A percentile compares a stretch with the other conserved stretches of the same genome.
phyloP scores from a whole-genome alignment of 2,113 vertebrate species.

The Anguilla rostrata region DNA sequence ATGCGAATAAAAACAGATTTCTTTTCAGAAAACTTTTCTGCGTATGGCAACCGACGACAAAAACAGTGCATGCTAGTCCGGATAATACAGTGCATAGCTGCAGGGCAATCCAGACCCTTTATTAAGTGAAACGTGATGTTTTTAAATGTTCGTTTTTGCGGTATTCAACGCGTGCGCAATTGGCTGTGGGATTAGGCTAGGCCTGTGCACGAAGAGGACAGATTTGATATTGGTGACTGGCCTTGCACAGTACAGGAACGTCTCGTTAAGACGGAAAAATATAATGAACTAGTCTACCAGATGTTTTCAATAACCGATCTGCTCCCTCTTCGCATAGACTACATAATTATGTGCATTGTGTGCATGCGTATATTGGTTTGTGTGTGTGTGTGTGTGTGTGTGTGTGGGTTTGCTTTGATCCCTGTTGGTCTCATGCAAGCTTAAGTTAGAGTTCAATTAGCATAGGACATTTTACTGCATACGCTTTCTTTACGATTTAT shows the following conservation, averaged over 20 bases:
- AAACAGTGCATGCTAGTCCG: neutral
- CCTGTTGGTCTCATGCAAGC: neutral
- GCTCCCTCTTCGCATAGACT: neutral
- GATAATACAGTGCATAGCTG: neutral
- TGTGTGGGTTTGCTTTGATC: neutral
- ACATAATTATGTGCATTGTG: neutral
- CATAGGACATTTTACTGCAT: too few species aligned
- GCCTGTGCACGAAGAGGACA: neutral
- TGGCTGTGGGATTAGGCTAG: neutral
- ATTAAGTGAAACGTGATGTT: too few species aligned
- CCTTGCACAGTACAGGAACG: slow-evolving; percentile 16
- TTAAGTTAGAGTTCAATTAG: too few species aligned
- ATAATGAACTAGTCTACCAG: slow-evolving; percentile 1
- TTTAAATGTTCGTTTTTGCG: too few species aligned
- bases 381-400: neutral
- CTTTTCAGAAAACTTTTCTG: neutral
- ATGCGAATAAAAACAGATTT: neutral
- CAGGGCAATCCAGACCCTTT: neutral
- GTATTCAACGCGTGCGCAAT: neutral
- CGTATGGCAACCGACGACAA: too few species aligned
- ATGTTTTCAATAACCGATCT: slow-evolving; percentile 26
- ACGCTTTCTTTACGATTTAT: too few species aligned
- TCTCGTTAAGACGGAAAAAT: slow-evolving; percentile 16
- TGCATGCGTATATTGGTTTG: too few species aligned
- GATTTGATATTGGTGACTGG: neutral